phyloP scores from a whole-genome alignment of 2,888 invertebrate genomes.

The Chironomus tentans region DNA sequence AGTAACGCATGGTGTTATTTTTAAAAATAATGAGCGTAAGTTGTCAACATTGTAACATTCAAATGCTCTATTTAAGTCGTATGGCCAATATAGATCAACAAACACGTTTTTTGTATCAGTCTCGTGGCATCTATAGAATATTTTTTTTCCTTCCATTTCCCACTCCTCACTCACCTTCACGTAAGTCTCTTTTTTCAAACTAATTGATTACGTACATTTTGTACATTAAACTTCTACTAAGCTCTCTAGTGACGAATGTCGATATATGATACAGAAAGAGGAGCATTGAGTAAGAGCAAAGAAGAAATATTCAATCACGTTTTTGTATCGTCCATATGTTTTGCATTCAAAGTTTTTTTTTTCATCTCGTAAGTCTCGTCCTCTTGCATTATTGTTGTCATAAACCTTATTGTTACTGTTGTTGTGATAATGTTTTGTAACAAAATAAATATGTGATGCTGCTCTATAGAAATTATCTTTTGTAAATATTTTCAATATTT shows the following conservation, averaged over 20 bases:
- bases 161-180: background rate
- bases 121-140: background rate
- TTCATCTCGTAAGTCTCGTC: too few species aligned
- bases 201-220: background rate
- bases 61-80: background rate
- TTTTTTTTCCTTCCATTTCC: background rate
- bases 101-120: background rate
- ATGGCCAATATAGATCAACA: background rate
- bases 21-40: background rate
- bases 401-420: background rate
- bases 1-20: background rate
- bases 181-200: background rate
- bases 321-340: background rate
- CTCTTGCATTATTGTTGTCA: background rate
- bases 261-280: background rate
- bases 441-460: background rate
- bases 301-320: constrained; percentile 6
- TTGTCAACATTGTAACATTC: background rate
- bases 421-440: background rate
- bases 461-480: background rate
- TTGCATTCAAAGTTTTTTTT: background rate
- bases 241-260: background rate
- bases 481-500: background rate
- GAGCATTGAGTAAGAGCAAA: background rate
- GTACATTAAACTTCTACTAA: background rate